Evolutionary conservation across 2,888 invertebrate species (phyloP).

Genomic region (Melipona beecheii): DNA sequence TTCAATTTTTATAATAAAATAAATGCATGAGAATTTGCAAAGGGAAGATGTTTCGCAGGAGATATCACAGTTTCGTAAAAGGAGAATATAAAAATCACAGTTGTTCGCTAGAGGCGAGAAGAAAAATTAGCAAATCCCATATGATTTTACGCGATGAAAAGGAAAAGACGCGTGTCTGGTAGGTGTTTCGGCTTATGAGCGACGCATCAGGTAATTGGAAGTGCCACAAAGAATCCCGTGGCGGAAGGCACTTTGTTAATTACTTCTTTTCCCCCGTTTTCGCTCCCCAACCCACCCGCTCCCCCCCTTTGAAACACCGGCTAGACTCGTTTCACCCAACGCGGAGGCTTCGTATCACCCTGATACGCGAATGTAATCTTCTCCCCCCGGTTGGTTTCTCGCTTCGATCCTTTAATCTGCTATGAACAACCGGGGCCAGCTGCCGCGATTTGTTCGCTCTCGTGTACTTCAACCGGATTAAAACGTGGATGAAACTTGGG

Average conservation of each 20-base stretch:
- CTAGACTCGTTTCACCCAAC: background rate
- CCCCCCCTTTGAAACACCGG: background rate
- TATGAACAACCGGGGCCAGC: slow-evolving; percentile 40
- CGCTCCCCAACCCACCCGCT: background rate
- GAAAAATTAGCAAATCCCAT: no score
- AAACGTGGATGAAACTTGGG: background rate
- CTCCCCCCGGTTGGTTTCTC: background rate
- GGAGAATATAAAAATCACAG: background rate
- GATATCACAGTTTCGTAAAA: no score
- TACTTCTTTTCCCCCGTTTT: slow-evolving; percentile 19
- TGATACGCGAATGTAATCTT: slow-evolving; percentile 24
- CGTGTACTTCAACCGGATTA: background rate
- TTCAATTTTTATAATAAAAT: no score
- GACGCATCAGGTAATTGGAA: slow-evolving; percentile 33
- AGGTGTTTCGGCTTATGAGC: slow-evolving; percentile 9
- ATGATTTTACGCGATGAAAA: background rate
- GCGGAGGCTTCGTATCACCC: background rate
- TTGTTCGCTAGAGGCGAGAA: background rate
- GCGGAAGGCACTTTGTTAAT: slow-evolving; percentile 42
- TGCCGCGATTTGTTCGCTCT: slow-evolving; percentile 26
- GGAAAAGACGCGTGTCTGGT: background rate
- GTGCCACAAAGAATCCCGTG: slow-evolving; percentile 17
- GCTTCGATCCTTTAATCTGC: slow-evolving; percentile 51
- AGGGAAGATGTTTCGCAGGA: no score
- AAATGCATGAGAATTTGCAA: no score